These are phyloP conservation scores for Ceuthmochares aereus DNA, from an alignment of 2,113 vertebrate species.

Conservation along the genomic window DNA sequence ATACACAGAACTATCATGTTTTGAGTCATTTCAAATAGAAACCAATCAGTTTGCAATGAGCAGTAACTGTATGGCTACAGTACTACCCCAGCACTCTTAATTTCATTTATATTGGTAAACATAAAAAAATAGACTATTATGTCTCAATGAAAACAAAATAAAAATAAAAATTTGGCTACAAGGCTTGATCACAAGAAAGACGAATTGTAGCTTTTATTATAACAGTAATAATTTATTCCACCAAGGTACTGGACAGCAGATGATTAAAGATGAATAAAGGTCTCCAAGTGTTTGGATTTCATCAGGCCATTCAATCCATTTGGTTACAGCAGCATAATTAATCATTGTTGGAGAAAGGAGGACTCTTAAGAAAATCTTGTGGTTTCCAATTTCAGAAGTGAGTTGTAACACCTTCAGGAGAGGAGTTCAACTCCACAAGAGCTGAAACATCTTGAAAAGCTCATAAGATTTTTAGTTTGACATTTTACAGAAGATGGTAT, in stretches of 20 bases:
- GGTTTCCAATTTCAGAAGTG: not conserved
- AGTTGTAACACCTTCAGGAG: constrained; percentile 1
- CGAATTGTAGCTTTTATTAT: not conserved
- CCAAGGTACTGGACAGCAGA: not conserved
- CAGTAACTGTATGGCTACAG: not conserved
- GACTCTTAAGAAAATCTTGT: not conserved
- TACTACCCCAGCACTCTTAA: not conserved
- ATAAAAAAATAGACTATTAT: not conserved
- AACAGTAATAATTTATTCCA: not conserved
- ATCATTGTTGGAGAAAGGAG: not conserved
- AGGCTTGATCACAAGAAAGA: not conserved
- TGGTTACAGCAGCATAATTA: not conserved
- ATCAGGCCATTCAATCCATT: not conserved
- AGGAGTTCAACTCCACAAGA: not conserved
- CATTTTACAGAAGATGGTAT: not conserved
- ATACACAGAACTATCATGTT: not conserved
- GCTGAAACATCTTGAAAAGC: not conserved
- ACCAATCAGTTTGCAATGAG: not conserved
- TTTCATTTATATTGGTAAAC: not conserved
- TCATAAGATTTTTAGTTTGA: not conserved
- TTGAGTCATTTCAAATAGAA: not conserved
- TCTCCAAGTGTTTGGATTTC: not conserved
- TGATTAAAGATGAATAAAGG: constrained; percentile 10
- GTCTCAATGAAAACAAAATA: not conserved
- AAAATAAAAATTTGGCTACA: not conserved